Base-by-base conservation (phyloP, 2,797 vertebrate genomes). In the Hypotaenidia okinawae region DNA sequence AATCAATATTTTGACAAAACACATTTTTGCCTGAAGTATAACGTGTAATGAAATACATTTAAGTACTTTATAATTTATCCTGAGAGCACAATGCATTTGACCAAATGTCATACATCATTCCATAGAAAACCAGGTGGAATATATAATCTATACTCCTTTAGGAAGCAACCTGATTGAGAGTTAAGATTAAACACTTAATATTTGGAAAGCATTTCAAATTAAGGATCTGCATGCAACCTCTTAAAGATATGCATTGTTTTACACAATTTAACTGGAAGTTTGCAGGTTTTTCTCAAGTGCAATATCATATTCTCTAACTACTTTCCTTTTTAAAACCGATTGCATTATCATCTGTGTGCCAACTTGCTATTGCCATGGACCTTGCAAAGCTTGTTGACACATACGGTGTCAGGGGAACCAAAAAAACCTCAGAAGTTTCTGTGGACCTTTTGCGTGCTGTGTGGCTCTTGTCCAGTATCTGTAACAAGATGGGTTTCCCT, bases 1-100 rank as follows among this genome's bases (percentile, higher is more conserved):
- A 96, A 96, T 95, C 96, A 95, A 96, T 96, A 96, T 95, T 97
- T 96, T 95, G 94, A 96, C 92, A 95, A 95, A 96, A 87, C 66
- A 93, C 66, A 72, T 93, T 94, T 95, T 95, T 94, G 37, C 78
- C 68, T 87, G 92, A 91, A 95, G 86, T 87, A 77, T 85, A 95
- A 95, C 52, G 66, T 51, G 58, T 78, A 92, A 94, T 78, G 87
- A 95, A 96, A 93, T 72, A 54, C 73, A 93, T 84, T 87, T 81
- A 93, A 96, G 86, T 75, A 80, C 88, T 96, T 96, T 64, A 89
- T 91, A 91, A 95, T 94, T 96, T 94, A 92, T 92, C 84, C 86
- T 69, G 90, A 83, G 54, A 93, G 54, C 51, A 92, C 84, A 89
- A 43, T n/a, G 68, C 51, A 59, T 83, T 80, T 93, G 86, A 89